Evolutionary conservation across 2,888 invertebrate species (phyloP).

Genomic region (Nemoura dubitans): DNA sequence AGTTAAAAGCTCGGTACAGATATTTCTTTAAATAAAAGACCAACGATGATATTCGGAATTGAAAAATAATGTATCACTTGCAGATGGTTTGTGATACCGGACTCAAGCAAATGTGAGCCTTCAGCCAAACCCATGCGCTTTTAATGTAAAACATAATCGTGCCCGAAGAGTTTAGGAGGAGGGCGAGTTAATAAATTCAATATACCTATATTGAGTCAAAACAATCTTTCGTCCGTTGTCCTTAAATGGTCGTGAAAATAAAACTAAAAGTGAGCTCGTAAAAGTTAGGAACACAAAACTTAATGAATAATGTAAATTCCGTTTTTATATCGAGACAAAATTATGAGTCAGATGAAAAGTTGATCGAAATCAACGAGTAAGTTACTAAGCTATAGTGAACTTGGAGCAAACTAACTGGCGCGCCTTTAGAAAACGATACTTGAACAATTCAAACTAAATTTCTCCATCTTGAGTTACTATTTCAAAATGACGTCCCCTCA

Average conservation of each 20-base stretch:
- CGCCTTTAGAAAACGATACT: neutral
- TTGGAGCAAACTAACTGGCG: neutral
- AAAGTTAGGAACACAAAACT: neutral
- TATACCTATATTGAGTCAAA: constrained; percentile 34
- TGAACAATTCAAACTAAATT: neutral
- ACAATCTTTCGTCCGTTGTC: constrained; percentile 36
- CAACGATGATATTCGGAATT: neutral
- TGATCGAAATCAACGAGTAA: neutral
- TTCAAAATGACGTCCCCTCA: neutral
- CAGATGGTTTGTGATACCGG: neutral
- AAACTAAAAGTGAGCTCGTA: neutral
- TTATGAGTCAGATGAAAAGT: neutral
- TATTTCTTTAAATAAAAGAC: neutral
- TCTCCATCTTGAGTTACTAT: neutral
- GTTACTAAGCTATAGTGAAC: too few species aligned
- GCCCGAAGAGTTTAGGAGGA: neutral
- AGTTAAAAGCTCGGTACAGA: neutral
- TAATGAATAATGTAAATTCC: neutral
- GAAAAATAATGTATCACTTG: neutral
- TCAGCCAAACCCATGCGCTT: neutral
- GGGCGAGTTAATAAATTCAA: neutral
- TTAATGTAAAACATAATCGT: constrained; percentile 12
- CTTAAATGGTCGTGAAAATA: constrained; percentile 25
- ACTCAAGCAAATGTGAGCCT: neutral
- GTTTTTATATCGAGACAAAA: neutral